Evolutionary conservation across 2,797 vertebrate species (phyloP).

Genomic region (Cossypha dichroa): DNA sequence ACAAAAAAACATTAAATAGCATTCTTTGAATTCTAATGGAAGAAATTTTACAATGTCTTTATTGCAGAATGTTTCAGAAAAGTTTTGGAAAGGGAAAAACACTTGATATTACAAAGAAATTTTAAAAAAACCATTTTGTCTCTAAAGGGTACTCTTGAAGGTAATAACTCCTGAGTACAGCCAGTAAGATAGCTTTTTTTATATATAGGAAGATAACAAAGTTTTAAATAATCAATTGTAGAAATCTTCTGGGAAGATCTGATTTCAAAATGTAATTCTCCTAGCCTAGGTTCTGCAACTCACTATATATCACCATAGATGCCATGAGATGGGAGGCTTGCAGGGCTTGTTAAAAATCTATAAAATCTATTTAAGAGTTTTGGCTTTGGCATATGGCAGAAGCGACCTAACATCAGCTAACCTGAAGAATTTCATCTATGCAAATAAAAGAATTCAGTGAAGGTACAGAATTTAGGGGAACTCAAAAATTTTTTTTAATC

Average conservation of each 20-base stretch:
- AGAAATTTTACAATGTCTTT: background rate
- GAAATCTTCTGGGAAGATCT: constrained; percentile 1
- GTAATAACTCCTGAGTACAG: background rate
- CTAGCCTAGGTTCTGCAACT: background rate
- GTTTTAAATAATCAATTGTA: constrained; percentile 27
- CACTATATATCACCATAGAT: constrained; percentile 12
- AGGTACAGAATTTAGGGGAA: background rate
- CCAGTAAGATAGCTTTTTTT: background rate
- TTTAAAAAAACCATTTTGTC: background rate
- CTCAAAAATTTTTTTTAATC: fast-evolving
- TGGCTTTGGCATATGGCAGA: constrained; percentile 2
- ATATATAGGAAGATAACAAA: background rate
- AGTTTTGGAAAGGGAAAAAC: background rate
- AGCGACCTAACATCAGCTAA: background rate
- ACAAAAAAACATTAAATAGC: background rate
- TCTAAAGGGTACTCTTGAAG: background rate
- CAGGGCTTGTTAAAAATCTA: background rate
- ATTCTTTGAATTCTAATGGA: background rate
- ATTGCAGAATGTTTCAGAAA: background rate
- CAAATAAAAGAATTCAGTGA: background rate
- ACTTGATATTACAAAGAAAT: background rate
- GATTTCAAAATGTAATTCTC: constrained; percentile 24
- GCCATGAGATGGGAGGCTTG: background rate
- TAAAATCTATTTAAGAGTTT: background rate
- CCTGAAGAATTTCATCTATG: background rate